phyloP scores from a whole-genome alignment of 2,888 invertebrate species.

The Trachelus stipa region DNA sequence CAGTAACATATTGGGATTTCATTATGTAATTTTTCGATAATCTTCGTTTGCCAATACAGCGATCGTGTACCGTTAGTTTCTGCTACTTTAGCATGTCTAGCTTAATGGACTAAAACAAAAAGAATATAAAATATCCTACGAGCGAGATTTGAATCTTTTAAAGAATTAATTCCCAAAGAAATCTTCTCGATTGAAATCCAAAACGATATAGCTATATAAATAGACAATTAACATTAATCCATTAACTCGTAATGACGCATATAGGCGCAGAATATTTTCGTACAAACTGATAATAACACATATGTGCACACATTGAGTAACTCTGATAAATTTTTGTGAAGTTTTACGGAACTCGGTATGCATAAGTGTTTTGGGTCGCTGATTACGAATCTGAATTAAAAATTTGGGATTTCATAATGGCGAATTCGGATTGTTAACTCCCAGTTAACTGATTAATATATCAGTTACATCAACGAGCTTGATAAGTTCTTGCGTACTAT shows the following conservation, averaged over 20 bases:
- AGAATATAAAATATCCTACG: background rate
- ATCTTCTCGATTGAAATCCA: background rate
- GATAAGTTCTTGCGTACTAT: background rate
- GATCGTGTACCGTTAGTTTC: background rate
- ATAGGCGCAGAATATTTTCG: too few species aligned
- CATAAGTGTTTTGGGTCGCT: too few species aligned
- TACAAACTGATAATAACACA: too few species aligned
- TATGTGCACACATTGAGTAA: too few species aligned
- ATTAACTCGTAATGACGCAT: too few species aligned
- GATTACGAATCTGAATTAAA: too few species aligned
- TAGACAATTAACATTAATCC: background rate
- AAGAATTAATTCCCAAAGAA: background rate
- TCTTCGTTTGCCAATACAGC: background rate
- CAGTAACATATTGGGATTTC: background rate
- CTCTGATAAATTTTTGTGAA: too few species aligned
- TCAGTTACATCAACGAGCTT: background rate
- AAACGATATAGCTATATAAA: background rate
- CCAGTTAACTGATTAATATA: background rate
- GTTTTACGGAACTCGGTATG: too few species aligned
- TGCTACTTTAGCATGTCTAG: background rate
- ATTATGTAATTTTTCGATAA: background rate
- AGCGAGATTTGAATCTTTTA: background rate
- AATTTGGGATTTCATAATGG: too few species aligned
- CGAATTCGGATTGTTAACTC: too few species aligned
- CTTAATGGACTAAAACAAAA: background rate